Conservation (phyloP, 2,888 invertebrate species). For the Monoplex corrugatus region DNA sequence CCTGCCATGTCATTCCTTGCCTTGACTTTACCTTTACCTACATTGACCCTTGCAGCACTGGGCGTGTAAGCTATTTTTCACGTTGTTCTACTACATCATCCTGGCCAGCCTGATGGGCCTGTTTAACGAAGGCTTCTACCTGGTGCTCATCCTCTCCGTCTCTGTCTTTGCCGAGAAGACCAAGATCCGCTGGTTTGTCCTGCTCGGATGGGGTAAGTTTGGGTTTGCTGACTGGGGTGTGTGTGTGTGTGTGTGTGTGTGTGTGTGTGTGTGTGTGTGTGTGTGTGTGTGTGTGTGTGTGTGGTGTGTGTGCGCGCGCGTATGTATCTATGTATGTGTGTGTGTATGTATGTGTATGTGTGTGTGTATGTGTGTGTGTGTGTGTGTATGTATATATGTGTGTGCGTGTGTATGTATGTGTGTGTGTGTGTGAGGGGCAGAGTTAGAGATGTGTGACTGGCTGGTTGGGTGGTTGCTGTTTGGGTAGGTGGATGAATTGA, state of each 20-base stretch:
- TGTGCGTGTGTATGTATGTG: neutral
- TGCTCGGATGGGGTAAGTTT: conserved; percentile 87
- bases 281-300: neutral
- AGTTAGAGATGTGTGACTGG: neutral
- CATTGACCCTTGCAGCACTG: too few relatives aligned
- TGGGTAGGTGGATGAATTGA: too few relatives aligned
- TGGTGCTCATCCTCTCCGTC: conserved; percentile 86
- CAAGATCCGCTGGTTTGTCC: conserved; percentile 85
- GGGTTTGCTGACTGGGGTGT: neutral
- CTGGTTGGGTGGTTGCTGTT: neutral
- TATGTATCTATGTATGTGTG: too few relatives aligned
- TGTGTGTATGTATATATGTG: neutral
- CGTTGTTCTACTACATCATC: conserved; percentile 86
- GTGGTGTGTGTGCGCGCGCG: too few relatives aligned
- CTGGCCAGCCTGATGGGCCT: conserved; percentile 88
- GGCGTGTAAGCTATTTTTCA: conserved; percentile 86
- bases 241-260: neutral
- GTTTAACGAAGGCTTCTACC: conserved; percentile 87
- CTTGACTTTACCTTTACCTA: too few relatives aligned
- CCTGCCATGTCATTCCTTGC: too few relatives aligned
- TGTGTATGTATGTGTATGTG: neutral
- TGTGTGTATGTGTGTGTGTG: neutral
- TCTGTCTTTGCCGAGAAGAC: conserved; percentile 85
- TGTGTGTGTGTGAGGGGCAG: neutral
- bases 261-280: neutral